phyloP scores from a whole-genome alignment of 2,888 invertebrate genomes.

The Ormyrus nitidulus region DNA sequence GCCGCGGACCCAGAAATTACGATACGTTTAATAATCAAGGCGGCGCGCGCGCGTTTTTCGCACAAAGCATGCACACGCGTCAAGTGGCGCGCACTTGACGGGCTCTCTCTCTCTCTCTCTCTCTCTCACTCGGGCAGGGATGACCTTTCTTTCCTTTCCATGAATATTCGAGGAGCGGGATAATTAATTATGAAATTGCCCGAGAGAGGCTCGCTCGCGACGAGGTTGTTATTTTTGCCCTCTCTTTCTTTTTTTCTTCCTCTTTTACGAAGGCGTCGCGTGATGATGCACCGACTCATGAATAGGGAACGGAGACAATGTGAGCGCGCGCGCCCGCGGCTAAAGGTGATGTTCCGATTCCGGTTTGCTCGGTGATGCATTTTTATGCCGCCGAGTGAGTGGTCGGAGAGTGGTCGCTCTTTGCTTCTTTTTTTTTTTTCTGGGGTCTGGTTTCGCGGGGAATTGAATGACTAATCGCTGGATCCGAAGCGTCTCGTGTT shows the following conservation, averaged over 20 bases:
- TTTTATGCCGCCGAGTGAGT: neutral
- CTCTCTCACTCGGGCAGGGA: too few relatives aligned
- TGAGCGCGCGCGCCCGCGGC: neutral
- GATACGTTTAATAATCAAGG: too few relatives aligned
- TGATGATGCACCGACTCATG: constrained; percentile 24
- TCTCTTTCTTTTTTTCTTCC: neutral
- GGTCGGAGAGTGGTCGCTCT: neutral
- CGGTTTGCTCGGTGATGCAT: neutral
- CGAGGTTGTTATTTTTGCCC: neutral
- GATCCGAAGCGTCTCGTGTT: too few relatives aligned
- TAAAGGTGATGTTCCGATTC: constrained; percentile 34
- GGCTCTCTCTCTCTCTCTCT: too few relatives aligned
- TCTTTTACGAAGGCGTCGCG: constrained; percentile 10
- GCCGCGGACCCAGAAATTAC: too few relatives aligned
- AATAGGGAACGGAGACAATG: constrained; percentile 31
- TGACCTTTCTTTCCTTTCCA: neutral
- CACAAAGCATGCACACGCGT: too few relatives aligned
- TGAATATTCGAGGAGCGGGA: constrained; percentile 32
- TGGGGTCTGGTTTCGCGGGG: too few relatives aligned
- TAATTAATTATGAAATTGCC: constrained; percentile 36
- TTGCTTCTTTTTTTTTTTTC: neutral
- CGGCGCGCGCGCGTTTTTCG: too few relatives aligned
- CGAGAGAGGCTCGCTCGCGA: neutral
- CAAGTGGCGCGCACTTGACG: too few relatives aligned
- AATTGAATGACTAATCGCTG: too few relatives aligned